phyloP scores from a whole-genome alignment of 1,140 invertebrate species.

The Pomacea maculata region DNA sequence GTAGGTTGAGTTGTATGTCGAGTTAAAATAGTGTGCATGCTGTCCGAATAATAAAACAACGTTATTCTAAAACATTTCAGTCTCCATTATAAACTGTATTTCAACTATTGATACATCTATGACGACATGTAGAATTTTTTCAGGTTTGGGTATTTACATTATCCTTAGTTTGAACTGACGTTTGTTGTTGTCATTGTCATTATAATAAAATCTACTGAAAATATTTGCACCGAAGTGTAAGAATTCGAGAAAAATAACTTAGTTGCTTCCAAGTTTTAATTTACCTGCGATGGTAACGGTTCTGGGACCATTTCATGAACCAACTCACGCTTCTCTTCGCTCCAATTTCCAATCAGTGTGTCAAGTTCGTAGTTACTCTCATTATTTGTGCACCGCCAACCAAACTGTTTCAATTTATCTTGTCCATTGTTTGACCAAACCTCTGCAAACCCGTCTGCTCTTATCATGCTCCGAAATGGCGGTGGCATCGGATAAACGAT shows the following conservation, averaged over 20 bases:
- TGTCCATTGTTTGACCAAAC: constrained; percentile 49
- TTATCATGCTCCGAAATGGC: constrained; percentile 48
- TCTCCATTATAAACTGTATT: neutral
- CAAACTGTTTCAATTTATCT: constrained; percentile 50
- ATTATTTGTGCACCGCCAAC: constrained; percentile 56
- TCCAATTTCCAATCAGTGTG: constrained; percentile 57
- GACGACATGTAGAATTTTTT: no score
- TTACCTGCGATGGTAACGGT: constrained; percentile 54
- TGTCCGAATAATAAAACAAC: constrained; percentile 34
- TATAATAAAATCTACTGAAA: neutral
- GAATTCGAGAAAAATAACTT: no score
- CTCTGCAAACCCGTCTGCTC: constrained; percentile 49
- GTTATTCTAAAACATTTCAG: neutral
- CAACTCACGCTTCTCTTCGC: constrained; percentile 53
- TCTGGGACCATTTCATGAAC: constrained; percentile 38
- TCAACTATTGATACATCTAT: neutral
- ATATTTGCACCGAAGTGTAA: no score
- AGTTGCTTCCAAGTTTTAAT: neutral
- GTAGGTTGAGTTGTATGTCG: constrained; percentile 47
- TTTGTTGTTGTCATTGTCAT: neutral
- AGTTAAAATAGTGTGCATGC: constrained; percentile 57
- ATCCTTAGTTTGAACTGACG: neutral
- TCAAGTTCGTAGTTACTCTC: constrained; percentile 45
- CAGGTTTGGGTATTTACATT: neutral
- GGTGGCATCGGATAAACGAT: constrained; percentile 11